Percentiles rank a stretch among this genome's conserved stretches.
phyloP scores from a whole-genome alignment of 2,797 vertebrate genomes.

The Dromococcyx pavoninus region DNA sequence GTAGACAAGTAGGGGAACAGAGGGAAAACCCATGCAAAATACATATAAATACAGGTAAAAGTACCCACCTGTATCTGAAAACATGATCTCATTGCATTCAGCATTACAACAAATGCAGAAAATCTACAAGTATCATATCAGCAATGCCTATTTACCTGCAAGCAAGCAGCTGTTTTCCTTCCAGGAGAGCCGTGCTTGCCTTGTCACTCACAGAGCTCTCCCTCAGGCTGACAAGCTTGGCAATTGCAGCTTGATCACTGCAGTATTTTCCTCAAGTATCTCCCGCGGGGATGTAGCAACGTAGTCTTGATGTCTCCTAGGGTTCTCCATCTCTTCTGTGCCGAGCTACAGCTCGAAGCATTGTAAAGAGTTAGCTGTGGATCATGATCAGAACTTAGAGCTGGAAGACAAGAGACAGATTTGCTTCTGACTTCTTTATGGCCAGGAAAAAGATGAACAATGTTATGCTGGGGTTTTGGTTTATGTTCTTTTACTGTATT shows the following conservation, averaged over 20 bases:
- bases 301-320: neutral
- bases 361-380: neutral
- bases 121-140: neutral
- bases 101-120: neutral
- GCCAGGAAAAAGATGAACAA: neutral
- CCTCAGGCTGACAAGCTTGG: neutral
- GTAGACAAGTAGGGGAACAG: neutral
- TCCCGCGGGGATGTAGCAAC: neutral
- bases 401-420: neutral
- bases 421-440: neutral
- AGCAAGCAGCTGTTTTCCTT: neutral
- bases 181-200: neutral
- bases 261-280: neutral
- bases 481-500: neutral
- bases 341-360: neutral
- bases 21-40: neutral
- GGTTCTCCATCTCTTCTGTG: neutral
- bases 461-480: neutral
- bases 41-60: neutral
- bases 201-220: neutral
- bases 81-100: neutral
- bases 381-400: neutral
- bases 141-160: neutral
- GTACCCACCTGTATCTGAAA: neutral
- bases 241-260: neutral